Evolutionary conservation across 2,797 vertebrate genomes (phyloP).

Genomic region (Mallotus villosus): DNA sequence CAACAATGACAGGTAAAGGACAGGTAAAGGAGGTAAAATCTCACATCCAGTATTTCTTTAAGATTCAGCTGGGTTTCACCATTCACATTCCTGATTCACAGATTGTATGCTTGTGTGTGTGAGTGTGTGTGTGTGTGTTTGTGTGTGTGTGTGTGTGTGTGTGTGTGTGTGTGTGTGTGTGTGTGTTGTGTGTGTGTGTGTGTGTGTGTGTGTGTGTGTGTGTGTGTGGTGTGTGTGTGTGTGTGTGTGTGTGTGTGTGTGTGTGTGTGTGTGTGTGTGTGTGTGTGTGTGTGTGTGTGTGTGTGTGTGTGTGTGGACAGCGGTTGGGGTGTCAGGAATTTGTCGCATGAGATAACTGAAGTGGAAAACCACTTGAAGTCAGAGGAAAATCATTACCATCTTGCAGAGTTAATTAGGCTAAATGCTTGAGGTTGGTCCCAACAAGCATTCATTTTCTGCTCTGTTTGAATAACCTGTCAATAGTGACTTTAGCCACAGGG

Average conservation of each 20-base stretch:
- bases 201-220: no score
- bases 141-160: not conserved
- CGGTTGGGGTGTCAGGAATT: not conserved
- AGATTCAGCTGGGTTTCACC: not conserved
- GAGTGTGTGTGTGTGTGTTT: not conserved
- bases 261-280: no score
- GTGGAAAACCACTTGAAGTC: constrained; percentile 21
- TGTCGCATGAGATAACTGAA: not conserved
- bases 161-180: not conserved
- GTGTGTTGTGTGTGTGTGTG: not conserved
- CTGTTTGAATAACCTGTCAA: constrained; percentile 35
- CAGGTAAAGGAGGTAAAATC: not conserved
- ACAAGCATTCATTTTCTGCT: constrained; percentile 20
- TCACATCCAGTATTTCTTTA: not conserved
- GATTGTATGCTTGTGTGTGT: not conserved
- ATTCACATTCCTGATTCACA: constrained; percentile 8
- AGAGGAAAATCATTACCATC: constrained; percentile 31
- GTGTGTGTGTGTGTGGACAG: not conserved
- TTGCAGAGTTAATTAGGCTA: constrained; percentile 33
- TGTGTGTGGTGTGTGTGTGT: no score
- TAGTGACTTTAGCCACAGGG: not conserved
- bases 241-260: no score
- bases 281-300: no score
- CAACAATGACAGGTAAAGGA: not conserved
- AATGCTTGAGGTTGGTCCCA: constrained; percentile 22